Conservation (phyloP, 2,888 invertebrate genomes). For the Cheilosia variabilis region DNA sequence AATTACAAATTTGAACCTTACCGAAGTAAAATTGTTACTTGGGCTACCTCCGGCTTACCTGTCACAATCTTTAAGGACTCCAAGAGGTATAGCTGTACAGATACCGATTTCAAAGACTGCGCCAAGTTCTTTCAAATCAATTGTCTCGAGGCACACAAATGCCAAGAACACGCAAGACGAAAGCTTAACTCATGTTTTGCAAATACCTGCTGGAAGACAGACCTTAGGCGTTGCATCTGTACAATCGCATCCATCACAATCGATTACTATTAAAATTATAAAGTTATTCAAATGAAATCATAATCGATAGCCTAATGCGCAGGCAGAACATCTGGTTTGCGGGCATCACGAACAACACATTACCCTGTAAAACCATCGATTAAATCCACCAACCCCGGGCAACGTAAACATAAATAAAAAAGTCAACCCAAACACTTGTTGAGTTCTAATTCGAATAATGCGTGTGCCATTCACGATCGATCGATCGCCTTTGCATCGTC, state of each 20-base stretch:
- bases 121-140: neutral
- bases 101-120: no score
- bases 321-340: conserved; percentile 55
- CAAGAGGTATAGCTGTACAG: no score
- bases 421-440: conserved; percentile 46
- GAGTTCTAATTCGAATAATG: conserved; percentile 40
- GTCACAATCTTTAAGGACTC: no score
- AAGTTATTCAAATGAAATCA: conserved; percentile 24
- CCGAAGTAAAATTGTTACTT: no score
- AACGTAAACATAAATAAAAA: conserved; percentile 41
- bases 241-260: conserved; percentile 10
- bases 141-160: neutral
- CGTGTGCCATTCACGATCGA: conserved; percentile 48
- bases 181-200: neutral
- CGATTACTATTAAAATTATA: conserved; percentile 12
- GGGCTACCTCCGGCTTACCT: no score
- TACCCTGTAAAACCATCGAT: conserved; percentile 54
- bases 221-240: conserved; percentile 27
- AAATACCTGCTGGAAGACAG: no score
- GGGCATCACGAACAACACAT: conserved; percentile 59
- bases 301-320: conserved; percentile 41
- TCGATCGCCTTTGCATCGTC: conserved; percentile 46
- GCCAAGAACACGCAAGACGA: neutral
- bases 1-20: no score
- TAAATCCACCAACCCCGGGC: conserved; percentile 52